These are phyloP conservation scores for Gallinago stenura DNA, from an alignment of 2,797 vertebrate genomes.

Conservation along the genomic window DNA sequence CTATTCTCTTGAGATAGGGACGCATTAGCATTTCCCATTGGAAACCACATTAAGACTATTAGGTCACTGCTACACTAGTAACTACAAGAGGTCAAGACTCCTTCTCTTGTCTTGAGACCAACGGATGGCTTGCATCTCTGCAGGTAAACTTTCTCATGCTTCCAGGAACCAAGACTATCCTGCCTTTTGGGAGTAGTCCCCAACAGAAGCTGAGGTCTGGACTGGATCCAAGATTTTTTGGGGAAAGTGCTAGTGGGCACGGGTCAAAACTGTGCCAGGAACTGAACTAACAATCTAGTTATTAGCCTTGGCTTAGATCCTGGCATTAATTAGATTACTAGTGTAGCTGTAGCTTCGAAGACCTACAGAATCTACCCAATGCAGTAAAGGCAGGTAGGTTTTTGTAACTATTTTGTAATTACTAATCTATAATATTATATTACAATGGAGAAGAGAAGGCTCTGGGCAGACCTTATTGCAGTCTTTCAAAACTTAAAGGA, in stretches of 20 bases:
- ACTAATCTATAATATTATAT: neutral
- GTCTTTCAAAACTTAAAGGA: neutral
- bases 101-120: neutral
- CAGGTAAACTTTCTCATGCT: neutral
- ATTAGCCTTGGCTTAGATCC: neutral
- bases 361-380: neutral
- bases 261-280: neutral
- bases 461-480: neutral
- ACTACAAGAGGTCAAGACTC: neutral
- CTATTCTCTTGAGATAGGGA: neutral
- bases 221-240: neutral
- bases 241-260: neutral
- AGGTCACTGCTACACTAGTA: neutral
- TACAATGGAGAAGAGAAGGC: neutral
- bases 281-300: neutral
- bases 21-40: neutral
- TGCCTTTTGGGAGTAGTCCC: neutral
- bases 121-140: neutral
- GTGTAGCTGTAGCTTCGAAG: neutral
- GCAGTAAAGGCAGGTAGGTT: neutral
- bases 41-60: neutral
- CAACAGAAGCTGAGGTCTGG: neutral
- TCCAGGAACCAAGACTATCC: neutral
- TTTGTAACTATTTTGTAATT: neutral
- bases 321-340: neutral